A percentile compares a stretch with the other conserved stretches of the same genome.
phyloP scores from a whole-genome alignment of 2,113 vertebrate species.

The Cercopithecus mona region DNA sequence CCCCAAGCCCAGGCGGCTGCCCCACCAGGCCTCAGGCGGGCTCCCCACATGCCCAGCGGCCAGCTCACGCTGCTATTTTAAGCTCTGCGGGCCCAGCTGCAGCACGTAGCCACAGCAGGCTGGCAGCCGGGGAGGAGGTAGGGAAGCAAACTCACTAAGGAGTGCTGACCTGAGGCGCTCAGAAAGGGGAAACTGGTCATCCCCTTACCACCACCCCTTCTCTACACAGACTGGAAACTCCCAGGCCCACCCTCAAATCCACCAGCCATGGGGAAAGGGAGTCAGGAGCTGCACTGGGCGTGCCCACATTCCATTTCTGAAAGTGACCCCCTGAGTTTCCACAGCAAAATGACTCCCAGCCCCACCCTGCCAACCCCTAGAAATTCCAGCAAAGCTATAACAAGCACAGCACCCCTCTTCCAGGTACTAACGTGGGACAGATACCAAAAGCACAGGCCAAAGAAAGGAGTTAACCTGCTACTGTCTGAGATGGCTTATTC shows the following conservation, averaged over 20 bases:
- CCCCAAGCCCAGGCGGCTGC: conserved; percentile 20
- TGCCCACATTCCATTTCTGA: conserved; percentile 54
- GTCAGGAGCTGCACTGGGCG: background rate
- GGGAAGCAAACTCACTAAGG: background rate
- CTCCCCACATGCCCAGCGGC: conserved; percentile 41
- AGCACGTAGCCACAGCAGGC: conserved; percentile 61
- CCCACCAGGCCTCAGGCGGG: conserved; percentile 32
- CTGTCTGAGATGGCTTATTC: background rate
- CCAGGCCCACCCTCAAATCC: background rate
- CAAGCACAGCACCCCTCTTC: background rate
- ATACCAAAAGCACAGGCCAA: background rate
- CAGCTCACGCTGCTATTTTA: conserved; percentile 78
- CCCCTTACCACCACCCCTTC: background rate
- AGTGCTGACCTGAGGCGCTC: background rate
- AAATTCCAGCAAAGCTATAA: background rate
- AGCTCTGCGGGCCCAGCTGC: conserved; percentile 59
- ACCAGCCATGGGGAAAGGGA: background rate
- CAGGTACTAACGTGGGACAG: background rate
- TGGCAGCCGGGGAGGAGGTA: conserved; percentile 18
- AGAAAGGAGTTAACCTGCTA: background rate
- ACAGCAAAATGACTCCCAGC: conserved; percentile 10
- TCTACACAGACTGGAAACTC: background rate
- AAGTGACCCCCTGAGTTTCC: conserved; percentile 26
- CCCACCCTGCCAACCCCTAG: background rate
- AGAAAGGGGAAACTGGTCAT: background rate